Percentiles rank a stretch among this genome's conserved stretches.
These are phyloP conservation scores for Oenanthe melanoleuca DNA, from an alignment of 2,113 vertebrate genomes.

Conservation along the genomic window DNA sequence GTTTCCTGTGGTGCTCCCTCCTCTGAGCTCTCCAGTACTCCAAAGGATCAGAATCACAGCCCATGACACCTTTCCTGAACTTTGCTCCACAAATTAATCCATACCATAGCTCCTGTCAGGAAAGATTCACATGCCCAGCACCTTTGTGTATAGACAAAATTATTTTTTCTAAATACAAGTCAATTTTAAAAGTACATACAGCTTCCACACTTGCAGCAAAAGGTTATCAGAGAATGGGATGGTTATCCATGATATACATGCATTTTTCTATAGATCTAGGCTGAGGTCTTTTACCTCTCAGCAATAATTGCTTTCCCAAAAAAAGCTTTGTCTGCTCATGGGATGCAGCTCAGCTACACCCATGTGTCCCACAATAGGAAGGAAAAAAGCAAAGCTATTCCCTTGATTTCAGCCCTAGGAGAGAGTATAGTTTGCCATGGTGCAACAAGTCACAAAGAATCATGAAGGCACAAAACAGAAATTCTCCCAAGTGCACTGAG, in stretches of 20 bases:
- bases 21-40: not conserved
- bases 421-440: not conserved
- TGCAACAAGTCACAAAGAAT: not conserved
- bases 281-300: not conserved
- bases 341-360: not conserved
- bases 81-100: not conserved
- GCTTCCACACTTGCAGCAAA: not conserved
- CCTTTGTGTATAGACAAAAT: not conserved
- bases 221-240: not conserved
- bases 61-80: not conserved
- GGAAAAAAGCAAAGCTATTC: not conserved
- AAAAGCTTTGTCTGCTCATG: not conserved
- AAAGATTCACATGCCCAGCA: not conserved
- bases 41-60: not conserved
- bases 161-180: not conserved
- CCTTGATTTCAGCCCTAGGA: not conserved
- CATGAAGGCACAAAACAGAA: not conserved
- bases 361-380: rapidly evolving
- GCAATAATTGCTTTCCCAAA: not conserved
- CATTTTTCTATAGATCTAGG: not conserved
- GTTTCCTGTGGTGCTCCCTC: not conserved
- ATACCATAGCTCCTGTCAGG: not conserved
- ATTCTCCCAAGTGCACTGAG: not conserved
- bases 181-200: not conserved
- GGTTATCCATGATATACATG: not conserved